Base-by-base conservation (phyloP, 2,888 invertebrate genomes). In the Coelinius sp. region DNA sequence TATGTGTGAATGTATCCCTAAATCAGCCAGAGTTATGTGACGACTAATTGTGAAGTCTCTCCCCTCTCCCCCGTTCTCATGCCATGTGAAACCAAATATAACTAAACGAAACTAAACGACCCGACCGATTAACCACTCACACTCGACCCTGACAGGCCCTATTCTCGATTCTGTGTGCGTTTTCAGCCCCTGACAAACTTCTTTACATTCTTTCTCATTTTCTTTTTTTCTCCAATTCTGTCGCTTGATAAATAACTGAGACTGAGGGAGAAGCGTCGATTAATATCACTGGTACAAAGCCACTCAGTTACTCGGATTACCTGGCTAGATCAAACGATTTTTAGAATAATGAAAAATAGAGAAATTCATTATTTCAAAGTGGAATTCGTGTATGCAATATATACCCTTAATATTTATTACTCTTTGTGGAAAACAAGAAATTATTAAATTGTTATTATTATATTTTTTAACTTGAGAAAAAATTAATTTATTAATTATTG, bases 1-100 rank as follows among this genome's bases (percentile, higher is more conserved):
- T 49, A 27, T 49, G 35, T 31, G 41, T 64, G 27, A 10, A 35
- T 20, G 25, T 35, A 25, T 41, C 65, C 41, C 76, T 86, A 86
- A 87, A 87, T 87, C 84, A 85, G 81, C 56, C 78, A 76, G 80
- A 87, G 85, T 86, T 86, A 86, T 86, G 84, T 83, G 85, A 77
- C 84, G 86, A 86, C 86, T 86, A 86, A 86, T 86, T 86, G 86
- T 84, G 82, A 84, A 80, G 78, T 81, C 81, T 75, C 79, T 80
- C 76, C 78, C 74, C 80, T 76, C 75, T 74, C 76, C 80, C 65
- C 64, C 71, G 35, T n/a, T 24, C 64, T 65, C 70, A 63, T 6
- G 41, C 56, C 5, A 69, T 69, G 70, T 71, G 53, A 64, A 79
- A 84, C 86, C 86, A 86, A 87, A 87, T 86, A 86, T 86, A 86